Percentiles rank a stretch among this genome's conserved stretches.
phyloP scores from a whole-genome alignment of 2,888 invertebrate genomes.

The Aplocera efformata region DNA sequence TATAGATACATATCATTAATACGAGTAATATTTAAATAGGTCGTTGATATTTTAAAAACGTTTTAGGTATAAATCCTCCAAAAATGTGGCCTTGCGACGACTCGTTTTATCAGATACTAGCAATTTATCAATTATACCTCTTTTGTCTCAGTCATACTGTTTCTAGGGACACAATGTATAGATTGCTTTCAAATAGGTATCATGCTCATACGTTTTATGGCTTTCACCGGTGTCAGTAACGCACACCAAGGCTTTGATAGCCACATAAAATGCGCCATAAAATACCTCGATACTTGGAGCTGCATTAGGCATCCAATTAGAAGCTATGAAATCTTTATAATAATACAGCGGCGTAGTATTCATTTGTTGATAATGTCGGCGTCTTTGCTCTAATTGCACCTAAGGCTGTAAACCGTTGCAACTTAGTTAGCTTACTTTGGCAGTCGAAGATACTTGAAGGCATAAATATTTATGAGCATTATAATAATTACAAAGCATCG shows the following conservation, averaged over 20 bases:
- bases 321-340: slow-evolving; percentile 56
- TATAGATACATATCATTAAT: too few species aligned
- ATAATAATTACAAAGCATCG: slow-evolving; percentile 21
- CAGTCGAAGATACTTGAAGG: slow-evolving; percentile 33
- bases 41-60: too few species aligned
- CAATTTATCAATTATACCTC: too few species aligned
- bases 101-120: too few species aligned
- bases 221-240: slow-evolving; percentile 5
- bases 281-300: slow-evolving; percentile 23
- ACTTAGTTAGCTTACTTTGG: slow-evolving; percentile 52
- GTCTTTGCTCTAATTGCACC: slow-evolving; percentile 60
- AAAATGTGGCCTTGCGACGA: too few species aligned
- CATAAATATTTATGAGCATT: slow-evolving; percentile 30
- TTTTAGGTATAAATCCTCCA: too few species aligned
- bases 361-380: slow-evolving; percentile 53
- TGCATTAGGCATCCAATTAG: slow-evolving; percentile 56
- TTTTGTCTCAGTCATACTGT: too few species aligned
- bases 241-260: slow-evolving; percentile 15
- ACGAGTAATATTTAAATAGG: too few species aligned
- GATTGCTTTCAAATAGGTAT: too few species aligned
- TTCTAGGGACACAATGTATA: too few species aligned
- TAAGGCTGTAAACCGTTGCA: slow-evolving; percentile 52
- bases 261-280: slow-evolving; percentile 23
- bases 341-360: slow-evolving; percentile 37
- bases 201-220: background rate